These are phyloP conservation scores for Drosophila subobscura DNA, from an alignment of 1,140 invertebrate genomes.

Conservation along the genomic window DNA sequence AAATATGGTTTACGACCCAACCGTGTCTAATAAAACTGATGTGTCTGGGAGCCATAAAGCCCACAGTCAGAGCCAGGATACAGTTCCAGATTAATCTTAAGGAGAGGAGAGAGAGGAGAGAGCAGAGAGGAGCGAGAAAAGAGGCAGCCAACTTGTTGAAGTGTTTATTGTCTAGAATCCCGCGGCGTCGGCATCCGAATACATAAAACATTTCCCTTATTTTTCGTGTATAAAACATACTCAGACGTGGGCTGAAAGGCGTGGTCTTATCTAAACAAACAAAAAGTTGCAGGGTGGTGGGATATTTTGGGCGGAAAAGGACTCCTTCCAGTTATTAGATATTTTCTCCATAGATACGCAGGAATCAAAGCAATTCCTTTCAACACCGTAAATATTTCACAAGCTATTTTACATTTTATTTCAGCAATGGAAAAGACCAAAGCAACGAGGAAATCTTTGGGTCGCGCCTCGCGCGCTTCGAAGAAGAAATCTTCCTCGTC, in stretches of 20 bases:
- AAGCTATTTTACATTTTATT: too few species aligned
- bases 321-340: too few species aligned
- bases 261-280: too few species aligned
- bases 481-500: too few species aligned
- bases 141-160: slow-evolving; percentile 63
- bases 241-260: background rate
- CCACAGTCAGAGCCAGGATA: slow-evolving; percentile 10
- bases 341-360: too few species aligned
- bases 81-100: slow-evolving; percentile 19
- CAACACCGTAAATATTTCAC: too few species aligned
- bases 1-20: slow-evolving; percentile 55
- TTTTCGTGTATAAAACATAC: slow-evolving; percentile 23
- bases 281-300: too few species aligned
- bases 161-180: slow-evolving; percentile 63
- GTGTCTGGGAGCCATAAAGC: slow-evolving; percentile 53
- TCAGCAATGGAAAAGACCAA: too few species aligned
- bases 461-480: too few species aligned
- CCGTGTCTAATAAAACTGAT: slow-evolving; percentile 64
- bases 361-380: too few species aligned
- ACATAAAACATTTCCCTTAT: slow-evolving; percentile 54
- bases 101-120: background rate
- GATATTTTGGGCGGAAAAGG: too few species aligned
- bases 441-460: too few species aligned
- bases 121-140: slow-evolving; percentile 11
- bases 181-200: slow-evolving; percentile 38